A percentile compares a stretch with the other conserved stretches of the same genome.
phyloP scores from a whole-genome alignment of 1,140 invertebrate genomes.

The Heliothis subflexa region DNA sequence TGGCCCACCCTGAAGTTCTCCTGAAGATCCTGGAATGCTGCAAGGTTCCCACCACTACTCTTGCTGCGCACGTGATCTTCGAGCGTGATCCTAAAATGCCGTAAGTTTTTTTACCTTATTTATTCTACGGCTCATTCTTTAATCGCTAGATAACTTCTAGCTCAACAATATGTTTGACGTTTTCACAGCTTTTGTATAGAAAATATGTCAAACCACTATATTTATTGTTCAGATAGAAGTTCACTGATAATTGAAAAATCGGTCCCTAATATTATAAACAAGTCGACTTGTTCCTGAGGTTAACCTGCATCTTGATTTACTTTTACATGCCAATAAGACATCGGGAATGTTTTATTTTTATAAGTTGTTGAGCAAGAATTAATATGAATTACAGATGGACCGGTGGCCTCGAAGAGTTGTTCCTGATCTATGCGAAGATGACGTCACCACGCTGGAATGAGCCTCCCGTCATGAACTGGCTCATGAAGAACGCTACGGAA shows the following conservation, averaged over 20 bases:
- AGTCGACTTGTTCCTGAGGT: too few species aligned
- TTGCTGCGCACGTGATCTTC: not conserved
- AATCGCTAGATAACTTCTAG: not conserved
- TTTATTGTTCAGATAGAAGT: too few species aligned
- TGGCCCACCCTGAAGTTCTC: conserved; percentile 94
- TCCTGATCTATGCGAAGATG: conserved; percentile 57
- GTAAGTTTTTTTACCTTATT: conserved; percentile 21
- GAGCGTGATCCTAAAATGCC: not conserved
- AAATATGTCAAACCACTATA: too few species aligned
- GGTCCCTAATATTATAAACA: too few species aligned
- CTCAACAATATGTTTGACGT: too few species aligned
- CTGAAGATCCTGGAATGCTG: conserved; percentile 51
- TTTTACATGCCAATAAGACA: too few species aligned
- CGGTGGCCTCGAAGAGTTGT: conserved; percentile 49
- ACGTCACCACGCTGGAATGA: conserved; percentile 59
- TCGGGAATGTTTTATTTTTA: too few species aligned
- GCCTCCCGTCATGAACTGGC: conserved; percentile 59
- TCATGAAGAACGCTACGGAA: conserved; percentile 54
- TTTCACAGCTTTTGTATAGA: too few species aligned
- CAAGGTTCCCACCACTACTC: not conserved
- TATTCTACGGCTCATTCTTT: not conserved
- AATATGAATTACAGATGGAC: not conserved
- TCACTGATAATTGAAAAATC: too few species aligned
- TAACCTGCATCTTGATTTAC: too few species aligned
- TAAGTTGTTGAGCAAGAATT: not conserved